A percentile compares a stretch with the other conserved stretches of the same genome.
phyloP scores from a whole-genome alignment of 2,797 vertebrate species.

The Cynopterus sphinx region DNA sequence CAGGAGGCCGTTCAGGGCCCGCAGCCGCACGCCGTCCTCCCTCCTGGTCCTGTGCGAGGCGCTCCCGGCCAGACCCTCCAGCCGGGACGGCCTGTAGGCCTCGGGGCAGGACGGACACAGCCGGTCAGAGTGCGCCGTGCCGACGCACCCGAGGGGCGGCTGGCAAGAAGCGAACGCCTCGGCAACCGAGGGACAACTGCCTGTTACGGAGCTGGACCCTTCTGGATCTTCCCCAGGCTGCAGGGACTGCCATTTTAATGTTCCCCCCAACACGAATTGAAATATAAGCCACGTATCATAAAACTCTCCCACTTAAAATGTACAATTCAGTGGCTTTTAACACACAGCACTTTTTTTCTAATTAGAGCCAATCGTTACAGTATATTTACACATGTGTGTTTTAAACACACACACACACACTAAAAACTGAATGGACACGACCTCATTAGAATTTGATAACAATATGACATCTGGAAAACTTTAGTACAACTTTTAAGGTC shows the following conservation, averaged over 20 bases:
- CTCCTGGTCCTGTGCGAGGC: conserved; percentile 77
- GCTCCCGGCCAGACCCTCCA: conserved; percentile 64
- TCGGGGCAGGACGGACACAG: conserved; percentile 55
- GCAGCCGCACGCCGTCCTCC: conserved; percentile 85
- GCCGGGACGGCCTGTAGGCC: conserved; percentile 70
- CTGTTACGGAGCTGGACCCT: neutral
- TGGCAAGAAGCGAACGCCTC: neutral
- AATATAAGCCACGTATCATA: neutral
- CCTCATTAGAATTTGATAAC: neutral
- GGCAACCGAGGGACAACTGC: neutral
- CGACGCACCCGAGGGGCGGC: too few relatives aligned
- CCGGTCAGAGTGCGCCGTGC: neutral
- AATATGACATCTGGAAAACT: neutral
- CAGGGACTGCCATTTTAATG: neutral
- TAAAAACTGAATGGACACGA: neutral
- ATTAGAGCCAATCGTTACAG: neutral
- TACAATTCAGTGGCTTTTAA: neutral
- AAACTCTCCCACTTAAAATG: neutral
- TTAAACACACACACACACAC: neutral
- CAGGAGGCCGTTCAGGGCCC: conserved; percentile 85
- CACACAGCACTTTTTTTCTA: neutral
- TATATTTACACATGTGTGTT: neutral
- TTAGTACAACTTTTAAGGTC: neutral
- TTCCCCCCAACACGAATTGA: neutral
- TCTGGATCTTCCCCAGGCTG: neutral